Evolutionary conservation across 2,888 invertebrate species (phyloP).

Genomic region (Drosophila meridiana): DNA sequence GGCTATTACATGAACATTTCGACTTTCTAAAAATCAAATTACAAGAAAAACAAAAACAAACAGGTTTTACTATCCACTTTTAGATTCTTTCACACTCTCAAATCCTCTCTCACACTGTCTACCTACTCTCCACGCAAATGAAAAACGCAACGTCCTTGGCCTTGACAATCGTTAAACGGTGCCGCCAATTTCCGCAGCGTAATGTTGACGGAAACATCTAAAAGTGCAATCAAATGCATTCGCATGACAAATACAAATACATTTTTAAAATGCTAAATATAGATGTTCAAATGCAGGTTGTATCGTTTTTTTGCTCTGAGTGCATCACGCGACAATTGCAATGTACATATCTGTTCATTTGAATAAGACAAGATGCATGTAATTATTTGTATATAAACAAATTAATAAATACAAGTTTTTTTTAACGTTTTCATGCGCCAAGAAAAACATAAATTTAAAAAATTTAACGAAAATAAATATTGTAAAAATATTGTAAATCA

Average conservation of each 20-base stretch:
- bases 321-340: constrained; percentile 43
- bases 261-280: constrained; percentile 38
- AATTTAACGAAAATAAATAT: background rate
- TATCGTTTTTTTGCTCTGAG: constrained; percentile 11
- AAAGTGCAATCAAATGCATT: constrained; percentile 35
- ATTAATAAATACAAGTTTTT: no score
- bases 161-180: constrained; percentile 47
- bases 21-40: constrained; percentile 30
- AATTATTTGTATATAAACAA: background rate
- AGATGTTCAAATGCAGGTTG: constrained; percentile 22
- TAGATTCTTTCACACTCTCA: background rate
- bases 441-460: no score
- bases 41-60: constrained; percentile 10
- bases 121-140: constrained; percentile 21
- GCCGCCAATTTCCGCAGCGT: constrained; percentile 72
- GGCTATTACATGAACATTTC: constrained; percentile 23
- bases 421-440: no score
- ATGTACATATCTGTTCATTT: constrained; percentile 1
- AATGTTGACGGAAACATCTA: constrained; percentile 66
- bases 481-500: background rate
- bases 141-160: constrained; percentile 68
- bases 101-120: background rate
- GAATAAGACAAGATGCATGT: background rate
- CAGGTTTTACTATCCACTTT: background rate
- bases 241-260: constrained; percentile 1